phyloP scores from a whole-genome alignment of 2,888 invertebrate species.

The Catocala fraxini region DNA sequence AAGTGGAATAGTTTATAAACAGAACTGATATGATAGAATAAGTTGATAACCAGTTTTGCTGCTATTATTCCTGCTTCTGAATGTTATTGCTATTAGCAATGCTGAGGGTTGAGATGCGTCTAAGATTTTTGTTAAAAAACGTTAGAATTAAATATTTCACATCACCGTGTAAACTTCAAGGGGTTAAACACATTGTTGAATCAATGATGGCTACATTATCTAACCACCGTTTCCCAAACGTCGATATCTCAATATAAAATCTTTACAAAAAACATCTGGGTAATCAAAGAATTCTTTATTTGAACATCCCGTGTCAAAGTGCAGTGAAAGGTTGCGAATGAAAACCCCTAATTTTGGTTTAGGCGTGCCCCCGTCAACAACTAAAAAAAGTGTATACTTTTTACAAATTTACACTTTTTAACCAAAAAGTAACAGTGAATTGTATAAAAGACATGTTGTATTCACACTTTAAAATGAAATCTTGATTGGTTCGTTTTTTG shows the following conservation, averaged over 20 bases:
- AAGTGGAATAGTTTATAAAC: too few species aligned
- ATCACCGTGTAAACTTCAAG: constrained; percentile 73
- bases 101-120: neutral
- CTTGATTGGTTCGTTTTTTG: constrained; percentile 84
- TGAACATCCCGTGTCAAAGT: constrained; percentile 83
- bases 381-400: constrained; percentile 57
- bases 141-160: constrained; percentile 66
- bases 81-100: too few species aligned
- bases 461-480: constrained; percentile 82
- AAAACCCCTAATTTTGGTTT: constrained; percentile 83
- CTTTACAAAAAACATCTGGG: constrained; percentile 72
- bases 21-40: too few species aligned
- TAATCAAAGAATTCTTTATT: constrained; percentile 77
- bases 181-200: constrained; percentile 68
- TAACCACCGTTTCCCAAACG: constrained; percentile 78
- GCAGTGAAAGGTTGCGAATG: constrained; percentile 83
- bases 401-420: constrained; percentile 79
- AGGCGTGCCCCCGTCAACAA: constrained; percentile 86
- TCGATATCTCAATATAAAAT: constrained; percentile 82
- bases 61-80: too few species aligned
- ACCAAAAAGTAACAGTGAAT: constrained; percentile 76
- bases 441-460: constrained; percentile 78
- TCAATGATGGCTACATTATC: constrained; percentile 72
- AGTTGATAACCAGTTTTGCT: too few species aligned
- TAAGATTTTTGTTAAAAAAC: constrained; percentile 18